Conservation (phyloP, 2,797 vertebrate species). For the Fistularia commersonii region DNA sequence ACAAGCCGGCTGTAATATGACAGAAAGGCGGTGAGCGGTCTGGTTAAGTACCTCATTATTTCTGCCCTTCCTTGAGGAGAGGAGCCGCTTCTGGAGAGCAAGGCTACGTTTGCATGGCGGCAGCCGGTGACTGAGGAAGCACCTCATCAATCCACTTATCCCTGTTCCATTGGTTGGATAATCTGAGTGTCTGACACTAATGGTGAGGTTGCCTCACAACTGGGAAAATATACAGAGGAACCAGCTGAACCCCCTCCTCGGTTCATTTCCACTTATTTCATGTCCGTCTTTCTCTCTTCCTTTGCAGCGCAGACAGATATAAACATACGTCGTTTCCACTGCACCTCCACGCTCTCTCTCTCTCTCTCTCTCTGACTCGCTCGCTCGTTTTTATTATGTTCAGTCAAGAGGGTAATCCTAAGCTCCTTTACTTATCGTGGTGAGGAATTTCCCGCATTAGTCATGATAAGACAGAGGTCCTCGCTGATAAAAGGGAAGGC, state of each 20-base stretch:
- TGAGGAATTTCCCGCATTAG: slow-evolving; percentile 80
- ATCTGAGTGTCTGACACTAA: slow-evolving; percentile 80
- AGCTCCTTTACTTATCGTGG: slow-evolving; percentile 80
- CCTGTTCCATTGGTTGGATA: slow-evolving; percentile 77
- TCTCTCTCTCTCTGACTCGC: slow-evolving; percentile 45
- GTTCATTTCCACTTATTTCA: slow-evolving; percentile 25
- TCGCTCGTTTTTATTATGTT: slow-evolving; percentile 67
- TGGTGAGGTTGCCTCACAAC: slow-evolving; percentile 73
- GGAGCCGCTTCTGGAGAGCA: slow-evolving; percentile 70
- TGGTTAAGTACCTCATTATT: slow-evolving; percentile 89
- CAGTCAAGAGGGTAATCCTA: slow-evolving; percentile 80
- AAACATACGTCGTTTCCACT: slow-evolving; percentile 53
- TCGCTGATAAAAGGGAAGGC: slow-evolving; percentile 67
- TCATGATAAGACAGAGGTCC: slow-evolving; percentile 77
- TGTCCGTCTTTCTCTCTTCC: slow-evolving; percentile 30
- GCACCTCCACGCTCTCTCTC: slow-evolving; percentile 45
- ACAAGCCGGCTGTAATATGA: slow-evolving; percentile 89
- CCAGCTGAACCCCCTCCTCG: slow-evolving; percentile 59
- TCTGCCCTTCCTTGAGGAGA: slow-evolving; percentile 81
- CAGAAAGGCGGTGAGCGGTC: slow-evolving; percentile 86
- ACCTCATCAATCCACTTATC: slow-evolving; percentile 82
- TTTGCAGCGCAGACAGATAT: slow-evolving; percentile 46
- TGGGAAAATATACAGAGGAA: slow-evolving; percentile 77
- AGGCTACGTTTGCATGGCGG: slow-evolving; percentile 57
- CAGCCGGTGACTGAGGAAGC: slow-evolving; percentile 70